Evolutionary conservation across 2,797 vertebrate genomes (phyloP).

Genomic region (Ctenosaura bakeri): DNA sequence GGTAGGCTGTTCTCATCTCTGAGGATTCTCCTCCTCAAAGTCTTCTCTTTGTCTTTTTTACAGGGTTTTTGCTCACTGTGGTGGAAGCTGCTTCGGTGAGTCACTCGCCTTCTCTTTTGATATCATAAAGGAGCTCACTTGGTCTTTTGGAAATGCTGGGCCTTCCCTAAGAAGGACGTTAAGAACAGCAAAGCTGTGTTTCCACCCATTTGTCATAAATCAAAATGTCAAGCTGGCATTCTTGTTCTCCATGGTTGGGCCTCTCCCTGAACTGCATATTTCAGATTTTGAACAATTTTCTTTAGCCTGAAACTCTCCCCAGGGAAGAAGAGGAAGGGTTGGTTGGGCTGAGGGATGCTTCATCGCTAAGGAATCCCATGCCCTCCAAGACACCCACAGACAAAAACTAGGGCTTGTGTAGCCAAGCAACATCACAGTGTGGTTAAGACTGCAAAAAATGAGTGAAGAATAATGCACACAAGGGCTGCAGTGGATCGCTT

Average conservation of each 20-base stretch:
- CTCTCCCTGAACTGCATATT: not conserved
- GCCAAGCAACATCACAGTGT: too few relatives aligned
- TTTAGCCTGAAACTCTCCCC: not conserved
- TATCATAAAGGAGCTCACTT: fast-evolving
- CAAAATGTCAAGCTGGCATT: not conserved
- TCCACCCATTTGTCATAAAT: not conserved
- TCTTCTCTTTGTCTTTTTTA: not conserved
- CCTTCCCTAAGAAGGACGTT: not conserved
- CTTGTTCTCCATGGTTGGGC: not conserved
- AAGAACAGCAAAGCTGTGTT: not conserved
- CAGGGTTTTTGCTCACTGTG: conserved; percentile 41
- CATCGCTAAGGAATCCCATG: not conserved
- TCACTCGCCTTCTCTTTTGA: fast-evolving
- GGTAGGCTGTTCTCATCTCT: too few relatives aligned
- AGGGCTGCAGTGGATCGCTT: too few relatives aligned
- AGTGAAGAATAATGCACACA: too few relatives aligned
- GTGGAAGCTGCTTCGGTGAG: conserved; percentile 54
- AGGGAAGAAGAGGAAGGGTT: not conserved
- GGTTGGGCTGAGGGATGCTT: not conserved
- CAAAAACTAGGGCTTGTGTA: too few relatives aligned
- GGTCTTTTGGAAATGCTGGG: not conserved
- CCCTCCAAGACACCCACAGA: too few relatives aligned
- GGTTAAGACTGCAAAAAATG: too few relatives aligned
- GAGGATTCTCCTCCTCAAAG: not conserved
- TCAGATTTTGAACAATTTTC: not conserved